Percentiles rank a stretch among this genome's conserved stretches.
phyloP scores from a whole-genome alignment of 2,888 invertebrate species.

The Clitarchus hookeri region DNA sequence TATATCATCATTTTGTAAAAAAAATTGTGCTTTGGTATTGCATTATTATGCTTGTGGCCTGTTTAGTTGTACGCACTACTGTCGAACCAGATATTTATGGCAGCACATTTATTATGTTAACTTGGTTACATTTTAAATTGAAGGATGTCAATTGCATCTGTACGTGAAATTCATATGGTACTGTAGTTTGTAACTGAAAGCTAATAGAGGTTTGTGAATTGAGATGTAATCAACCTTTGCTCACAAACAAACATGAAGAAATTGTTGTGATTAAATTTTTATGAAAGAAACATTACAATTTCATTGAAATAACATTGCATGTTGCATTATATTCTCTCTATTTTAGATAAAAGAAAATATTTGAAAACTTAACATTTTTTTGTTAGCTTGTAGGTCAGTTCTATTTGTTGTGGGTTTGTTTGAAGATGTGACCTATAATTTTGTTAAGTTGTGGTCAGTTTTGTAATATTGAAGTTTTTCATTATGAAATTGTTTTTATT shows the following conservation, averaged over 20 bases:
- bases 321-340: not conserved
- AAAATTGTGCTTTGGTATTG: no score
- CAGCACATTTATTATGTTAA: no score
- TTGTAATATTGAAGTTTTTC: not conserved
- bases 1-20: no score
- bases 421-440: not conserved
- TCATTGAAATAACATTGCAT: not conserved
- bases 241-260: not conserved
- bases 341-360: not conserved
- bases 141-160: not conserved
- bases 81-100: no score
- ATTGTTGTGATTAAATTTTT: not conserved
- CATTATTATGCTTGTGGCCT: no score
- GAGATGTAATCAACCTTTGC: not conserved
- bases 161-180: not conserved
- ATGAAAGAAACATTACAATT: not conserved
- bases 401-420: not conserved
- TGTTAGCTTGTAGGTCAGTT: not conserved
- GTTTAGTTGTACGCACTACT: no score
- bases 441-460: not conserved
- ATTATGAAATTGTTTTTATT: not conserved
- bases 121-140: not conserved
- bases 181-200: not conserved
- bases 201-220: not conserved
- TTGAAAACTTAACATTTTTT: not conserved